Evolutionary conservation across 92 coral and sea anemone genomes (phyloP).

Genomic region (Parazoanthus atlanticus): DNA sequence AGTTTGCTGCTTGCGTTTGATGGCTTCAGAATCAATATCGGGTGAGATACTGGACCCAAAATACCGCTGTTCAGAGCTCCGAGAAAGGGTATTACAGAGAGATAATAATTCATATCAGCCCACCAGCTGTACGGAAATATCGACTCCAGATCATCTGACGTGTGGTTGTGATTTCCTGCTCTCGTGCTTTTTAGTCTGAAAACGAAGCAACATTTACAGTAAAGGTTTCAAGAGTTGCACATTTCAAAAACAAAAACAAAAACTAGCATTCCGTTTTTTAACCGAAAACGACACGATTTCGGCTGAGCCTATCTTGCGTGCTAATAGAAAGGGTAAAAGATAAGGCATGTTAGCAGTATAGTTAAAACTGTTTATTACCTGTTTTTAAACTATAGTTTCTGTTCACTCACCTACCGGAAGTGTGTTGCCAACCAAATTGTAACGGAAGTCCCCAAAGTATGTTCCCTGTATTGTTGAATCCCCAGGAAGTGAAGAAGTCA

Average conservation of each 20-base stretch:
- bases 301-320: too few relatives aligned
- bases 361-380: too few relatives aligned
- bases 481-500: conserved; percentile 76
- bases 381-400: neutral
- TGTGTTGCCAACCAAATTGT: conserved; percentile 88
- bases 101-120: conserved; percentile 88
- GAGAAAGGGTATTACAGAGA: conserved; percentile 80
- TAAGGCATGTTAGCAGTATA: too few relatives aligned
- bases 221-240: too few relatives aligned
- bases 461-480: conserved; percentile 82
- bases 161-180: neutral
- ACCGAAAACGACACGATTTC: too few relatives aligned
- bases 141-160: neutral
- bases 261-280: too few relatives aligned
- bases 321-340: too few relatives aligned
- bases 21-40: conserved; percentile 62
- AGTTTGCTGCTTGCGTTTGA: conserved; percentile 46
- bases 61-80: conserved; percentile 80
- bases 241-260: too few relatives aligned
- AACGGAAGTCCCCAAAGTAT: conserved; percentile 89
- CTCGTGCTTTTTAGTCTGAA: conserved; percentile 21
- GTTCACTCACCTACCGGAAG: conserved; percentile 59
- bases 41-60: conserved; percentile 50
- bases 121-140: conserved; percentile 84
- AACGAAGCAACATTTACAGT: neutral